phyloP scores from a whole-genome alignment of 2,888 invertebrate species.

The Agrilus biguttatus region DNA sequence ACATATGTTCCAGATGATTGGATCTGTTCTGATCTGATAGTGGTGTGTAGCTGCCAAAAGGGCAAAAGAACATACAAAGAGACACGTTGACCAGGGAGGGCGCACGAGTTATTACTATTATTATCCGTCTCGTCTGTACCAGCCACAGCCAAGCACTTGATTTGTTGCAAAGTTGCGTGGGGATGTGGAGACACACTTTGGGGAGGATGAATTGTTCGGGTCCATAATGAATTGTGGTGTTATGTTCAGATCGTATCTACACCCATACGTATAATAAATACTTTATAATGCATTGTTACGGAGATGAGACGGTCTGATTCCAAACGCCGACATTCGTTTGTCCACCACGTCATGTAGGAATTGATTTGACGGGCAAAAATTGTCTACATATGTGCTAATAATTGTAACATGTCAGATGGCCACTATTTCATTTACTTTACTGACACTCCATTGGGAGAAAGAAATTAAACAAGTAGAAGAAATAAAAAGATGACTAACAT shows the following conservation, averaged over 20 bases:
- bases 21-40: constrained; percentile 22
- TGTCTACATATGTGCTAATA: no score
- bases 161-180: constrained; percentile 17
- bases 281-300: constrained; percentile 2
- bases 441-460: no score
- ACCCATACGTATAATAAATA: constrained; percentile 6
- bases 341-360: no score
- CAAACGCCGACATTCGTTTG: no score
- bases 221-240: constrained; percentile 20
- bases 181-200: constrained; percentile 10
- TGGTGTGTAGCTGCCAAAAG: constrained; percentile 3
- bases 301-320: no score
- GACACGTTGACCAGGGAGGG: no score
- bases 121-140: constrained; percentile 14
- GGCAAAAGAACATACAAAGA: no score
- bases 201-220: constrained; percentile 16
- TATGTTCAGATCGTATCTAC: constrained; percentile 12
- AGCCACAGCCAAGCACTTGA: constrained; percentile 14
- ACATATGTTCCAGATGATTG: constrained; percentile 17
- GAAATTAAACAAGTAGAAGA: no score
- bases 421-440: no score
- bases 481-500: no score
- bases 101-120: constrained; percentile 18
- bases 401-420: no score
- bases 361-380: no score